Base-by-base conservation (phyloP, 2,113 vertebrate species). In the Oncorhynchus nerka region DNA sequence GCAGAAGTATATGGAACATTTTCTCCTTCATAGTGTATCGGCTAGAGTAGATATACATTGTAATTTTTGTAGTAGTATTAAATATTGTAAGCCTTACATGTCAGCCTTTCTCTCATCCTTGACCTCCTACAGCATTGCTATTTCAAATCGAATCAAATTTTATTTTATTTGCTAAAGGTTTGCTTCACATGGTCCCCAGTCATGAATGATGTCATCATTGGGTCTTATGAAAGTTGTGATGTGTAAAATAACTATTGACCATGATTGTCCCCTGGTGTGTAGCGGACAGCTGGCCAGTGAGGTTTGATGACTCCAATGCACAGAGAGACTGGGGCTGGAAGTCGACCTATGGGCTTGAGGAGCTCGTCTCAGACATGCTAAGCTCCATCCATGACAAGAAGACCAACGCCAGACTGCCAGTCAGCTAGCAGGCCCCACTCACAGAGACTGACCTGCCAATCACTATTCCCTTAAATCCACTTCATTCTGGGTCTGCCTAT, bases 231-330 rank as follows among this genome's bases (percentile, higher is more conserved):
- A 61, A n/a, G 59, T 7, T 61, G n/a, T 20, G n/a, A 61, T 61
- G 16, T 61, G n/a, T 20, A 61, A 62, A 62, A 11, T 20, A 57
- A 62, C 59, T 73, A 26, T 71, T 28, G 9, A 11, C 73, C 73
- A 57, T 61, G 16, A 6, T 34, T 85, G 24, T 66, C 28, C 24
- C 39, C 85, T 85, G 61, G 57, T 73, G 48, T 88, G 73, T 80
- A 93, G 92, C 93, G 26, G 92, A 94, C 87, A 93, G 92, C 76
- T 94, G 93, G 93, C 93, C 93, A 1, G 85, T 94, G 78, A 86
- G 93, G 69, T 92, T 94, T 77, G 93, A 94, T 51, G 92, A 94
- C 83, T 86, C 87, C 73, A 94, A 93, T 30, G 93, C 93, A 71
- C 90, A 87, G 75, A 89, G 87, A 73, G 93, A 94, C 6, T 94